These are phyloP conservation scores for Agonopterix alstromeriana DNA, from an alignment of 2,888 invertebrate genomes.

Conservation along the genomic window DNA sequence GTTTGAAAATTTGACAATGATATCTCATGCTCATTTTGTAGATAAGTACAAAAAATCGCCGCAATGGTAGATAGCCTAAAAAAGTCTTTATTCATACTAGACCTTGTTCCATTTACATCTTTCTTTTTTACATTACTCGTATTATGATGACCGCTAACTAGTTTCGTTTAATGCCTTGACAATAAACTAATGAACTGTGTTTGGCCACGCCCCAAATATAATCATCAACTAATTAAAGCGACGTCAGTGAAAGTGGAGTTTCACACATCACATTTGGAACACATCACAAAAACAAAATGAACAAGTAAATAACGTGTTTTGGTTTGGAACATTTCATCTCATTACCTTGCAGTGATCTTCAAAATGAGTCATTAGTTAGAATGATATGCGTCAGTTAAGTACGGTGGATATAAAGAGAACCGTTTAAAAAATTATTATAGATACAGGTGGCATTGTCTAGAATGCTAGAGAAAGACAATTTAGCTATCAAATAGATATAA, in stretches of 20 bases:
- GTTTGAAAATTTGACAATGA: too few relatives aligned
- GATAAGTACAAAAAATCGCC: too few relatives aligned
- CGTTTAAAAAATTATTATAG: too few relatives aligned
- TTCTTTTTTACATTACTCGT: too few relatives aligned
- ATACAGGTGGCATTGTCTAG: too few relatives aligned
- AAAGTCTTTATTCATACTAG: too few relatives aligned
- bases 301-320: conserved; percentile 14
- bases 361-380: conserved; percentile 9
- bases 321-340: conserved; percentile 39
- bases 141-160: conserved; percentile 3
- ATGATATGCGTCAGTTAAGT: background rate
- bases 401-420: background rate
- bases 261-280: conserved; percentile 48
- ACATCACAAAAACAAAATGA: conserved; percentile 12
- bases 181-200: conserved; percentile 16
- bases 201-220: conserved; percentile 26
- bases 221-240: conserved; percentile 55
- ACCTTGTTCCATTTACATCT: too few relatives aligned
- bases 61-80: too few relatives aligned
- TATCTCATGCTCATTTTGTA: too few relatives aligned
- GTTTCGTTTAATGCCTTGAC: conserved; percentile 11
- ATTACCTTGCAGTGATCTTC: conserved; percentile 19
- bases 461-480: too few relatives aligned
- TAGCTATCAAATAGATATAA: too few relatives aligned
- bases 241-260: conserved; percentile 61